These are phyloP conservation scores for Dryomyza anilis DNA, from an alignment of 2,888 invertebrate genomes.

Conservation along the genomic window DNA sequence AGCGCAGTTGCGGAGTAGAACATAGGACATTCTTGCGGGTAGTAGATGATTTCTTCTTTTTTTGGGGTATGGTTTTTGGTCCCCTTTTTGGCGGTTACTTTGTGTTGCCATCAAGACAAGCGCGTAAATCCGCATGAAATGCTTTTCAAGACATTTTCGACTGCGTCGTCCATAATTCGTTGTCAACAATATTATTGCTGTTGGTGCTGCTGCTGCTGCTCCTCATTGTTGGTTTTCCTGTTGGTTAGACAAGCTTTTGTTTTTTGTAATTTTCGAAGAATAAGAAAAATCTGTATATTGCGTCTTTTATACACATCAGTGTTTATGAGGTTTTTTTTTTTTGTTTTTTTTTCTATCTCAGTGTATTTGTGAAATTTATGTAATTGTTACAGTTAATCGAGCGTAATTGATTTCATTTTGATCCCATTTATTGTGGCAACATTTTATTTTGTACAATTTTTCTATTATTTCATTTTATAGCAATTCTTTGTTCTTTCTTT, in stretches of 20 bases:
- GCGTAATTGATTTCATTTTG: slow-evolving; percentile 59
- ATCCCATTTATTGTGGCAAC: slow-evolving; percentile 43
- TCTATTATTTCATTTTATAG: no score
- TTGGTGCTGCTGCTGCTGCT: neutral
- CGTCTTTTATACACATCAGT: neutral
- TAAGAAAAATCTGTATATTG: neutral
- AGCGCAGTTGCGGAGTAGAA: neutral
- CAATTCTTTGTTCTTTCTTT: no score
- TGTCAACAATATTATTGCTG: slow-evolving; percentile 5
- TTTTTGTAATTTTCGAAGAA: neutral
- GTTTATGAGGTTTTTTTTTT: neutral
- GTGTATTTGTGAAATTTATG: slow-evolving; percentile 42
- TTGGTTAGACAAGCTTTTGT: no score
- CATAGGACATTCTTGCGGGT: neutral
- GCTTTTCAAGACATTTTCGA: neutral
- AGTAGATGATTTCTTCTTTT: slow-evolving; percentile 7
- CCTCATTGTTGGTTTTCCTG: slow-evolving; percentile 23
- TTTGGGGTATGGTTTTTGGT: slow-evolving; percentile 27
- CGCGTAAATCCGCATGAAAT: slow-evolving; percentile 33
- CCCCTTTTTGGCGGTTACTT: slow-evolving; percentile 20
- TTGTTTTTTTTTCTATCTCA: neutral
- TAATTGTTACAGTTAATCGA: slow-evolving; percentile 58
- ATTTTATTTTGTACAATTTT: slow-evolving; percentile 10
- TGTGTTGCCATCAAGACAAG: slow-evolving; percentile 29
- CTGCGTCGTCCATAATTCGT: neutral